Percentiles rank a stretch among this genome's conserved stretches.
phyloP scores from a whole-genome alignment of 2,888 invertebrate species.

The Acrobasis repandana region DNA sequence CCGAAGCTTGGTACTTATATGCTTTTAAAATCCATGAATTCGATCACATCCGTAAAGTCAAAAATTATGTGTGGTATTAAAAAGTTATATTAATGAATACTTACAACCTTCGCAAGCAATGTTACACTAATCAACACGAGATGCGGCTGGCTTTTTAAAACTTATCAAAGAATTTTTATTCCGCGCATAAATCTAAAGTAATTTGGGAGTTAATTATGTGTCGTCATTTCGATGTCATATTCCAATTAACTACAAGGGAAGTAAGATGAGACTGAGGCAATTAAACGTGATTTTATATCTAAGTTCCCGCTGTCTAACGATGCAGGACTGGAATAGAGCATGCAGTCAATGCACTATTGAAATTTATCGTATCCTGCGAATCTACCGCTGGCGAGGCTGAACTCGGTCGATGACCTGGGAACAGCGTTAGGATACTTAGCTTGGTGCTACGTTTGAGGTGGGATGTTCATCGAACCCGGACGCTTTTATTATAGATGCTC shows the following conservation, averaged over 20 bases:
- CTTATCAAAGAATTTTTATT: background rate
- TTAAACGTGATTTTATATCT: slow-evolving; percentile 41
- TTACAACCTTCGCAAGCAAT: slow-evolving; percentile 1
- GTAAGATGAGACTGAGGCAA: slow-evolving; percentile 34
- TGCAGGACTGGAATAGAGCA: slow-evolving; percentile 45
- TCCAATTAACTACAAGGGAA: slow-evolving; percentile 11
- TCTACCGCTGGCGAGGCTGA: slow-evolving; percentile 68
- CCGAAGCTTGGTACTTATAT: too few relatives aligned
- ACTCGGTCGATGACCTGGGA: slow-evolving; percentile 70
- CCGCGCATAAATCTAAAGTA: background rate
- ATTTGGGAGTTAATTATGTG: background rate
- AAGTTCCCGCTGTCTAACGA: slow-evolving; percentile 48
- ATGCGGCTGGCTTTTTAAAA: background rate
- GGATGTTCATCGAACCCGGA: slow-evolving; percentile 69
- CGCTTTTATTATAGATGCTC: slow-evolving; percentile 45
- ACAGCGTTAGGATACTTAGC: slow-evolving; percentile 70
- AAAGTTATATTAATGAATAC: slow-evolving; percentile 4
- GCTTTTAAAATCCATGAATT: too few relatives aligned
- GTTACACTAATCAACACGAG: background rate
- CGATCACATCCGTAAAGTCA: background rate
- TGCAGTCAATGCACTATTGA: slow-evolving; percentile 78
- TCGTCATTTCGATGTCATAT: background rate
- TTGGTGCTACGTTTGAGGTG: slow-evolving; percentile 48
- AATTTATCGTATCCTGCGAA: slow-evolving; percentile 80
- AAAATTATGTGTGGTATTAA: background rate